These are phyloP conservation scores for Gallinago paraguaiae DNA, from an alignment of 2,113 vertebrate species.

Conservation along the genomic window DNA sequence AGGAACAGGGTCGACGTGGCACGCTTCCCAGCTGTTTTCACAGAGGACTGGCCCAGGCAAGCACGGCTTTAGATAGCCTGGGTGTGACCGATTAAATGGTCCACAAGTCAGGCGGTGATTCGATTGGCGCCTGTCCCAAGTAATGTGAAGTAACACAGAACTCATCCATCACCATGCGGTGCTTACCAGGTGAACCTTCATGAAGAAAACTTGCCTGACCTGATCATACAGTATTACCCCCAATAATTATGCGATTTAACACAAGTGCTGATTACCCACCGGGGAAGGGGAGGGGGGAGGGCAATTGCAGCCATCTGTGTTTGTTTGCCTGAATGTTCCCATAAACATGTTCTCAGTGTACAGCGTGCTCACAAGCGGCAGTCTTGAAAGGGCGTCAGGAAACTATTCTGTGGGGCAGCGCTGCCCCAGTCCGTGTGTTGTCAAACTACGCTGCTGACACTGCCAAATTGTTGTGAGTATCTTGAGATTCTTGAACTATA, in stretches of 20 bases:
- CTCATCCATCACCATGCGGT: constrained; percentile 5
- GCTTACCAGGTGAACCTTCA: constrained; percentile 13
- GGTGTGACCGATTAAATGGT: constrained; percentile 56
- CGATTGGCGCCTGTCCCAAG: neutral
- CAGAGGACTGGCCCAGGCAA: constrained; percentile 36
- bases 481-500: constrained; percentile 45
- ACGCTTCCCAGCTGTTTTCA: constrained; percentile 27
- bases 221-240: constrained; percentile 38
- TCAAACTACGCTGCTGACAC: neutral
- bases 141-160: constrained; percentile 38
- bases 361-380: neutral
- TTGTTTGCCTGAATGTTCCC: constrained; percentile 31
- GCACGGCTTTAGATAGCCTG: constrained; percentile 42
- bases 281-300: neutral
- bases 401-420: constrained; percentile 13
- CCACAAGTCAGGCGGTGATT: constrained; percentile 42
- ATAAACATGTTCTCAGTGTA: constrained; percentile 41
- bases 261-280: constrained; percentile 23
- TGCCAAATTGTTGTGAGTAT: constrained; percentile 10
- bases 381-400: constrained; percentile 12
- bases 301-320: constrained; percentile 24
- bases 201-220: constrained; percentile 42
- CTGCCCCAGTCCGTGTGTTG: neutral
- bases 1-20: neutral
- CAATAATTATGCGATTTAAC: constrained; percentile 11